Evolutionary conservation across 2,113 vertebrate genomes (phyloP).

Genomic region (Corvus cornix): DNA sequence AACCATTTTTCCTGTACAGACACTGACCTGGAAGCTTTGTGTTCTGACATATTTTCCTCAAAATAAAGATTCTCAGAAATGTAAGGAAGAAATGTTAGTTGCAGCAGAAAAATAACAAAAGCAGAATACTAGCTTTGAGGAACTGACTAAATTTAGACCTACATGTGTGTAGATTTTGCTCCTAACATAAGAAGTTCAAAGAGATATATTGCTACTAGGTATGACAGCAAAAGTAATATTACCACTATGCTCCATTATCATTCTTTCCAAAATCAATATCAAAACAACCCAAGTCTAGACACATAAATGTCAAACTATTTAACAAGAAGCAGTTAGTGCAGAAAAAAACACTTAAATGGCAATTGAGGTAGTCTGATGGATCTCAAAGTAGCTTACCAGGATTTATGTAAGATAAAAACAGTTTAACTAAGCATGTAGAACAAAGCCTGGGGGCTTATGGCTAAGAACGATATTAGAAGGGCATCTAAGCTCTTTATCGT

Average conservation of each 20-base stretch:
- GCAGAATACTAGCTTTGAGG: not conserved
- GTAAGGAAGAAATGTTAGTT: not conserved
- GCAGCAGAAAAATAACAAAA: not conserved
- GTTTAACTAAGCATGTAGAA: slow-evolving; percentile 82
- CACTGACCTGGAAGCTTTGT: not conserved
- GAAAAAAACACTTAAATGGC: slow-evolving; percentile 86
- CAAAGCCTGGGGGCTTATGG: slow-evolving; percentile 78
- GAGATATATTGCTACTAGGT: slow-evolving; percentile 54
- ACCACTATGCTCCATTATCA: slow-evolving; percentile 67
- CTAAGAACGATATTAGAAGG: slow-evolving; percentile 74
- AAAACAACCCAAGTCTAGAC: slow-evolving; percentile 77
- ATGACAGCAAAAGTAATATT: slow-evolving; percentile 40
- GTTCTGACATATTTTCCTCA: not conserved
- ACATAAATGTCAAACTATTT: slow-evolving; percentile 79
- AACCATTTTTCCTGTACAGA: not conserved
- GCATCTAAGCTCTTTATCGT: slow-evolving; percentile 74
- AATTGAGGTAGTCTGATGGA: slow-evolving; percentile 83
- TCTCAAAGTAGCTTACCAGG: slow-evolving; percentile 83
- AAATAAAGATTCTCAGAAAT: not conserved
- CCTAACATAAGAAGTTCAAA: not conserved
- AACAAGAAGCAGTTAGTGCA: slow-evolving; percentile 76
- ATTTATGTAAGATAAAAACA: slow-evolving; percentile 81
- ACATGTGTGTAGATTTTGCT: not conserved
- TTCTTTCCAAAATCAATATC: slow-evolving; percentile 78
- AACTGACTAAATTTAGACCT: not conserved